Evolutionary conservation across 2,888 invertebrate genomes (phyloP).

Genomic region (Troides helena): DNA sequence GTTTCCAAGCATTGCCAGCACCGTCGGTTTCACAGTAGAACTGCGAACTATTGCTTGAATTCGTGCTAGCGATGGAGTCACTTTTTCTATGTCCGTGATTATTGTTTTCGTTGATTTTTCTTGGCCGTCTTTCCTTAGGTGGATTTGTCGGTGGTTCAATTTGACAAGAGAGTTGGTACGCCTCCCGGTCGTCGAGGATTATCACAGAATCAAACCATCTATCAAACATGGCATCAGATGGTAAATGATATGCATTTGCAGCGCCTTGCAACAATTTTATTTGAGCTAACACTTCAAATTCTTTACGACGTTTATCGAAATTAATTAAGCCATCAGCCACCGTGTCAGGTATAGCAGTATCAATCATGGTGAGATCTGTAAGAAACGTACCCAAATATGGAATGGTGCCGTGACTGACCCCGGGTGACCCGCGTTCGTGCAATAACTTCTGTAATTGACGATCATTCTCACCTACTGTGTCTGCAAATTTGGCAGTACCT

Average conservation of each 20-base stretch:
- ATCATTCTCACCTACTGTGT: constrained; percentile 93
- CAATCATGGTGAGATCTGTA: constrained; percentile 99
- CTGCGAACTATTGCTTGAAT: constrained; percentile 91
- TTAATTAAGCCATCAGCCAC: constrained; percentile 93
- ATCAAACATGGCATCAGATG: constrained; percentile 92
- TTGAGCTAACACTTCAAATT: constrained; percentile 98
- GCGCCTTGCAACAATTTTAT: constrained; percentile 97
- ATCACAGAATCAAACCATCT: constrained; percentile 97
- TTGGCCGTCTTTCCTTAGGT: constrained; percentile 72
- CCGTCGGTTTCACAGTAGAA: constrained; percentile 91
- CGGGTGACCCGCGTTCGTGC: constrained; percentile 87
- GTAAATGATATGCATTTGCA: constrained; percentile 95
- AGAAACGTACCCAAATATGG: constrained; percentile 99
- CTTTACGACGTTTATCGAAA: constrained; percentile 98
- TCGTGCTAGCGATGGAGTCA: constrained; percentile 94
- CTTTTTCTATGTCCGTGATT: constrained; percentile 90
- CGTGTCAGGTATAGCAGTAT: constrained; percentile 95
- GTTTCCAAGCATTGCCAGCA: constrained; percentile 83
- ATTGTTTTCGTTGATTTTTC: constrained; percentile 82
- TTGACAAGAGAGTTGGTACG: constrained; percentile 93
- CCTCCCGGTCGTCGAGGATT: constrained; percentile 94
- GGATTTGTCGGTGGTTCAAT: constrained; percentile 87
- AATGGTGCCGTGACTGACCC: constrained; percentile 95
- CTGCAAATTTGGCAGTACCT: constrained; percentile 98
- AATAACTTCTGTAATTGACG: constrained; percentile 92